Evolutionary conservation across 1,140 invertebrate species (phyloP).

Genomic region (Chironomus striatipennis): DNA sequence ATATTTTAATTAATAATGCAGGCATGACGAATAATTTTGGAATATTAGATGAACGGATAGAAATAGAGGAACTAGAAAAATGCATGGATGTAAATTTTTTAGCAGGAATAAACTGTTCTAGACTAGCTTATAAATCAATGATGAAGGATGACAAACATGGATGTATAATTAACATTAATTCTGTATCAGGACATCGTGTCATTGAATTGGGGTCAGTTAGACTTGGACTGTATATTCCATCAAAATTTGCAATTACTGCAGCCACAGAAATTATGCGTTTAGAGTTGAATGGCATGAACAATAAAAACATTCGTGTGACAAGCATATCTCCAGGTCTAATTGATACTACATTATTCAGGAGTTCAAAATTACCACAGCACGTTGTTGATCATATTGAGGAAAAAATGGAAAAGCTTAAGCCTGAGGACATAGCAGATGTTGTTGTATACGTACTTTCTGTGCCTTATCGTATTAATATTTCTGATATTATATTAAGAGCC

Average conservation of each 20-base stretch:
- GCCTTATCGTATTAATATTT: background rate
- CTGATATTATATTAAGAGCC: background rate
- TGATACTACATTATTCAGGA: background rate
- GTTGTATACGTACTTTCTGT: background rate
- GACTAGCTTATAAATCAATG: constrained; percentile 59
- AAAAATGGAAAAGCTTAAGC: background rate
- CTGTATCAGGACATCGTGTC: constrained; percentile 44
- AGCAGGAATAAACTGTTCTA: constrained; percentile 54
- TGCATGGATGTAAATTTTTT: constrained; percentile 60
- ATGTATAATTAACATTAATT: constrained; percentile 65
- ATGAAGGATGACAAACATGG: constrained; percentile 50
- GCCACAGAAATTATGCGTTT: constrained; percentile 52
- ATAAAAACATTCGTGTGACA: background rate
- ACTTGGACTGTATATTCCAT: constrained; percentile 50
- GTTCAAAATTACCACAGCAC: background rate
- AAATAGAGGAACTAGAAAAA: constrained; percentile 41
- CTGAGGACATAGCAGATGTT: background rate
- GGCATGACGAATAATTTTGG: constrained; percentile 43
- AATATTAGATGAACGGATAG: constrained; percentile 34
- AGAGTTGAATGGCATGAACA: constrained; percentile 45
- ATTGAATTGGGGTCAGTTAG: constrained; percentile 30
- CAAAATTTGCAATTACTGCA: constrained; percentile 60
- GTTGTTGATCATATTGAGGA: background rate
- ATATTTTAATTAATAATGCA: constrained; percentile 68
- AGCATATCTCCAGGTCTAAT: background rate